Conservation (phyloP, 2,113 vertebrate species). For the Corythoichthys haematopterus region DNA sequence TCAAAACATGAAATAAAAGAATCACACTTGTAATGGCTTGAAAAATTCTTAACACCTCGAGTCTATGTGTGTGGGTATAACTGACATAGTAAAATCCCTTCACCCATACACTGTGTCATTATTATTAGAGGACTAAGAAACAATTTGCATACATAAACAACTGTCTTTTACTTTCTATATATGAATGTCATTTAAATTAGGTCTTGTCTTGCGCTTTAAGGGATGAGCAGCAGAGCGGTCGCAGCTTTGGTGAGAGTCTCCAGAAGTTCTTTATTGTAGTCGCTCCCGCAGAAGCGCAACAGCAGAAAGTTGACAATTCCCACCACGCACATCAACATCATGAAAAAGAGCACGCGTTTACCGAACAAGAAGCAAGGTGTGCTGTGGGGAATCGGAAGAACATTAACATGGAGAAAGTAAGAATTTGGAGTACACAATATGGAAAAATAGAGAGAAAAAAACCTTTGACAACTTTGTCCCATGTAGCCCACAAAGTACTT, state of each 20-base stretch:
- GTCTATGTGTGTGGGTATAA: too few relatives aligned
- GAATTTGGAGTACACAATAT: background rate
- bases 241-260: conserved; percentile 78
- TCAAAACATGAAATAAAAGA: too few relatives aligned
- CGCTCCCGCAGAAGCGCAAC: conserved; percentile 66
- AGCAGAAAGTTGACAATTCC: conserved; percentile 86
- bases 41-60: too few relatives aligned
- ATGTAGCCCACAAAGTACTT: conserved; percentile 95
- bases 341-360: conserved; percentile 86
- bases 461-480: conserved; percentile 90
- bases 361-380: conserved; percentile 90
- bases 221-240: conserved; percentile 85
- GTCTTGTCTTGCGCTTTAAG: conserved; percentile 53
- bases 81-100: too few relatives aligned
- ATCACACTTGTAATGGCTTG: too few relatives aligned
- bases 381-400: conserved; percentile 33
- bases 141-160: too few relatives aligned
- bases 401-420: background rate
- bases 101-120: too few relatives aligned
- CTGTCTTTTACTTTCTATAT: too few relatives aligned
- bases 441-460: conserved; percentile 14
- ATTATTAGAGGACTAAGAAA: too few relatives aligned
- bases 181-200: background rate
- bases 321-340: conserved; percentile 85
- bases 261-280: conserved; percentile 84